phyloP scores from a whole-genome alignment of 2,888 invertebrate genomes.

The Nudaria mundana region DNA sequence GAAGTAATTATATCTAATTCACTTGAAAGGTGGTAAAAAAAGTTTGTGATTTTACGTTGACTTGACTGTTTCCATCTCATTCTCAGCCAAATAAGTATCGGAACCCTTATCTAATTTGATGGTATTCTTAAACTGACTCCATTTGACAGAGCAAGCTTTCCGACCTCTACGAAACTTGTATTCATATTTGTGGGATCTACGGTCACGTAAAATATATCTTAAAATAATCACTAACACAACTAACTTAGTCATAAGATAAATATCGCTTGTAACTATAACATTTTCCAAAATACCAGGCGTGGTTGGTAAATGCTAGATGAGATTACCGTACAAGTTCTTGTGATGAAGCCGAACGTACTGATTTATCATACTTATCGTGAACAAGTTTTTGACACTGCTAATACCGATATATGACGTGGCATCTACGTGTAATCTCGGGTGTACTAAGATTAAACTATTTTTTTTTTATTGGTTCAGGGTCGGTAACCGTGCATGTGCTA shows the following conservation, averaged over 20 bases:
- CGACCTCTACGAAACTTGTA: too few species aligned
- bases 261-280: conserved; percentile 18
- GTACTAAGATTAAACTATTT: conserved; percentile 2
- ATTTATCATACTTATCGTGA: conserved; percentile 61
- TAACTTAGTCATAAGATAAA: too few species aligned
- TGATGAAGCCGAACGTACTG: conserved; percentile 59
- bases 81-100: neutral
- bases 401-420: conserved; percentile 42
- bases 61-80: too few species aligned
- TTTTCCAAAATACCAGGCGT: conserved; percentile 31
- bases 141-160: too few species aligned
- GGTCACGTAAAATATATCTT: too few species aligned
- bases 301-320: conserved; percentile 39
- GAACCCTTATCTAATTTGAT: neutral
- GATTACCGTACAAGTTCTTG: conserved; percentile 37
- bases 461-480: too few species aligned
- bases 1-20: conserved; percentile 8
- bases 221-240: too few species aligned
- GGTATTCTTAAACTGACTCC: too few species aligned
- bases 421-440: conserved; percentile 16
- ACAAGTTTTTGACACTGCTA: conserved; percentile 48
- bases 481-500: too few species aligned
- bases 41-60: neutral
- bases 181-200: too few species aligned
- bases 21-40: conserved; percentile 1